Evolutionary conservation across 2,888 invertebrate species (phyloP), one percentile per base, ranked within the genome.

Genomic region (Luffia ferchaultella): DNA sequence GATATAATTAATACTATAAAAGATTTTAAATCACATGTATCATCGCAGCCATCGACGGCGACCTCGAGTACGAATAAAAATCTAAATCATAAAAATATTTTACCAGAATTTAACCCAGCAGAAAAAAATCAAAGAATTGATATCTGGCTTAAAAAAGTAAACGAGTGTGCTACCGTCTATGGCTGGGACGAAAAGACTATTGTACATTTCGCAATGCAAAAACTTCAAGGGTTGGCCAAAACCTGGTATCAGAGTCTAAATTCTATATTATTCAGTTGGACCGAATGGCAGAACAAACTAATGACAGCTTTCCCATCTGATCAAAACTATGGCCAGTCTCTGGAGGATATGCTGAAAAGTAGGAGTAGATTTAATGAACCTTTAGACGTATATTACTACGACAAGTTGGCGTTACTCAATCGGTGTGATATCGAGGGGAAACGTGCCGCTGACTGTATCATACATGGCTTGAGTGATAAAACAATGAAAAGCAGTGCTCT

Each of bases 151-250:
- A 30, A 30, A 30, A 30, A 30, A 12, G 30, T 12, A 3, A 30
- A 30, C 12, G 30, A 20, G 16, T 41, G 45, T 17, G 45, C 45
- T 17, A 18, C 45, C 7, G 45, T 45, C 18, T 45, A 45, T 17
- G 45, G 45, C 17, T 57, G 55, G 55, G 57, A 55, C 30, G 55
- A 57, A 0, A 57, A 41, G 19, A 55, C 55, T 0, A 55, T 49
- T 1, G 47, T 45, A n/a, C 54, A 56, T 18, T 46, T 56, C 42
- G 54, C 58, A 2, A 54, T 56, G 54, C 57, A 57, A 45, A 59
- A 59, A 49, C 53, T 57, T 7, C 51, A 50, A 20, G 58, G 58
- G 0, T 41, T 58, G 45, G 59, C 59, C 47, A 56, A 52, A 44
- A 49, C 17, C n/a, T n/a, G n/a, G n/a, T n/a, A n/a, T n/a, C n/a